Conservation (phyloP, 2,113 vertebrate species). For the Cyanoramphus novaezelandiae region DNA sequence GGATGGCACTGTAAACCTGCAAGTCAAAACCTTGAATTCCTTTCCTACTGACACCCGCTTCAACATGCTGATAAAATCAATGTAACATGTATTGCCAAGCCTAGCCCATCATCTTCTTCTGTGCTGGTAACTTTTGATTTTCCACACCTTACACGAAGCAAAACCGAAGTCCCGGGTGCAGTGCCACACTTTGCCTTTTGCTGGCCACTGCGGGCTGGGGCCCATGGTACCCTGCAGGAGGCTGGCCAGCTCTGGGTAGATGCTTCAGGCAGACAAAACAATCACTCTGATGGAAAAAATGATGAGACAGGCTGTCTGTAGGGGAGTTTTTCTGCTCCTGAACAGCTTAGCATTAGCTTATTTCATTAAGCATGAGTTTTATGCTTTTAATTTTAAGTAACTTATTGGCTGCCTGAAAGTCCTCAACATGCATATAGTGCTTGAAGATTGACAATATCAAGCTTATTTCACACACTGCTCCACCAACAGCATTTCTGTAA, state of each 20-base stretch:
- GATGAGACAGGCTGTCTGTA: background rate
- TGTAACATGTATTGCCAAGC: background rate
- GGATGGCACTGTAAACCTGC: constrained; percentile 59
- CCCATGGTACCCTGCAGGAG: accelerated
- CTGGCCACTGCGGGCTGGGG: background rate
- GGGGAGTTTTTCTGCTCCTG: background rate
- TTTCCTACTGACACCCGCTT: background rate
- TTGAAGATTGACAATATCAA: background rate
- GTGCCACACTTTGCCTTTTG: background rate
- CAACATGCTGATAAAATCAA: background rate
- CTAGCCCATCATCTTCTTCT: background rate
- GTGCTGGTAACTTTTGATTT: background rate
- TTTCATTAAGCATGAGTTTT: background rate
- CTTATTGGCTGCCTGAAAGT: accelerated
- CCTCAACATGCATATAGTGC: background rate
- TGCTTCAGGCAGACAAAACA: background rate
- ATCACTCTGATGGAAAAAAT: background rate
- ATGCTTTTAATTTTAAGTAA: background rate
- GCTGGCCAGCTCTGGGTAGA: background rate
- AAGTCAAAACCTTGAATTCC: background rate
- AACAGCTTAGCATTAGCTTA: background rate
- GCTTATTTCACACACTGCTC: background rate
- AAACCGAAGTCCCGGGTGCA: background rate
- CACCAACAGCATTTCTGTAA: background rate
- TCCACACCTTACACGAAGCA: background rate